Evolutionary conservation across 2,113 vertebrate species (phyloP).

Genomic region (Pseudois nayaur): DNA sequence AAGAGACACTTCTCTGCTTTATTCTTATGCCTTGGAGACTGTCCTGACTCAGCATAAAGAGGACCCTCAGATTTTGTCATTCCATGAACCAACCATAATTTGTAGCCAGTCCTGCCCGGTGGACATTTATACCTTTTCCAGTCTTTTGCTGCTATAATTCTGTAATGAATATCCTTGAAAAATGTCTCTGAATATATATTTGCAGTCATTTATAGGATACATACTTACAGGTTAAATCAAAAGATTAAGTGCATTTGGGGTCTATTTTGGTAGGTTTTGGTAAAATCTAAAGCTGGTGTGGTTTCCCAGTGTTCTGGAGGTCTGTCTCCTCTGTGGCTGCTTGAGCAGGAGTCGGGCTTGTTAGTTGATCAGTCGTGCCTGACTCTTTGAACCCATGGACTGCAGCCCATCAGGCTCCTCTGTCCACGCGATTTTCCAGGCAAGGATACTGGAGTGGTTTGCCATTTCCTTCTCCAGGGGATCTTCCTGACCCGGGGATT

Average conservation of each 20-base stretch:
- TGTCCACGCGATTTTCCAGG: neutral
- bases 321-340: rapidly evolving
- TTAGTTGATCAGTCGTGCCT: neutral
- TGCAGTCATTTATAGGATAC: neutral
- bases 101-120: too few species aligned
- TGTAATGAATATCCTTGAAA: neutral
- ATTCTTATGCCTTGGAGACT: neutral
- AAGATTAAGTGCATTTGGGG: neutral
- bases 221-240: neutral
- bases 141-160: neutral
- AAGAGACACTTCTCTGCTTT: neutral
- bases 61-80: too few species aligned
- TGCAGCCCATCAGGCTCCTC: neutral
- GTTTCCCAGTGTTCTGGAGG: neutral
- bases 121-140: neutral
- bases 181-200: neutral
- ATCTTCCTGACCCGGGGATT: neutral
- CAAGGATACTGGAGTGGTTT: neutral
- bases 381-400: neutral
- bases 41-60: neutral
- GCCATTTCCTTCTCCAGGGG: neutral
- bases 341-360: neutral
- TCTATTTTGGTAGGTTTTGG: neutral
- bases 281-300: neutral
- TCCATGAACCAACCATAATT: neutral